These are phyloP conservation scores for Sebastes matsubarae DNA, from an alignment of 2,797 vertebrate species.

Conservation along the genomic window DNA sequence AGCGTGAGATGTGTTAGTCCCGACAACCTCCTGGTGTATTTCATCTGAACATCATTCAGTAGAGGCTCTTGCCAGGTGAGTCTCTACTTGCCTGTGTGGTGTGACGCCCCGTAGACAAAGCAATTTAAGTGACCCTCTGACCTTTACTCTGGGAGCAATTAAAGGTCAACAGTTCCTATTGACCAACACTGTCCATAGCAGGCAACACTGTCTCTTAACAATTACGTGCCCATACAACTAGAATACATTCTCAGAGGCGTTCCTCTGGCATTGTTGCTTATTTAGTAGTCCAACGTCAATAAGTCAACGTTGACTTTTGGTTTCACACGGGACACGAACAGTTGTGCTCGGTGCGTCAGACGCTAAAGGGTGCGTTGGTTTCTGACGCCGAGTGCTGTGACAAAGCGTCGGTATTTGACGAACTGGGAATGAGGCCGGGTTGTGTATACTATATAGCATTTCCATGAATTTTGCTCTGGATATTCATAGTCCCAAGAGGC, in stretches of 20 bases:
- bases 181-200: too few relatives aligned
- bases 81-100: slow-evolving; percentile 49
- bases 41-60: not conserved
- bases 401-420: too few relatives aligned
- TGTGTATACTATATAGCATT: not conserved
- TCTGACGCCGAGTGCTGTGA: too few relatives aligned
- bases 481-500: slow-evolving; percentile 2
- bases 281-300: too few relatives aligned
- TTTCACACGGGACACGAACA: too few relatives aligned
- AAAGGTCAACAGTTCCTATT: too few relatives aligned
- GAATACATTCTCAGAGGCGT: too few relatives aligned
- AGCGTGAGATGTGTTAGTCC: not conserved
- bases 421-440: too few relatives aligned
- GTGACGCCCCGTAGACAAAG: slow-evolving; percentile 35
- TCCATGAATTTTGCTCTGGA: not conserved
- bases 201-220: not conserved
- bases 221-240: not conserved
- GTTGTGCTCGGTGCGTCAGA: too few relatives aligned
- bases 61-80: slow-evolving; percentile 33
- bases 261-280: too few relatives aligned
- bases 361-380: too few relatives aligned
- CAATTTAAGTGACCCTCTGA: not conserved
- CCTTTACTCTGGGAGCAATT: not conserved
- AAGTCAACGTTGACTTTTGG: too few relatives aligned
- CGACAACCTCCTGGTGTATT: not conserved